Evolutionary conservation across 2,888 invertebrate species (phyloP).

Genomic region (Cheilosia soror): DNA sequence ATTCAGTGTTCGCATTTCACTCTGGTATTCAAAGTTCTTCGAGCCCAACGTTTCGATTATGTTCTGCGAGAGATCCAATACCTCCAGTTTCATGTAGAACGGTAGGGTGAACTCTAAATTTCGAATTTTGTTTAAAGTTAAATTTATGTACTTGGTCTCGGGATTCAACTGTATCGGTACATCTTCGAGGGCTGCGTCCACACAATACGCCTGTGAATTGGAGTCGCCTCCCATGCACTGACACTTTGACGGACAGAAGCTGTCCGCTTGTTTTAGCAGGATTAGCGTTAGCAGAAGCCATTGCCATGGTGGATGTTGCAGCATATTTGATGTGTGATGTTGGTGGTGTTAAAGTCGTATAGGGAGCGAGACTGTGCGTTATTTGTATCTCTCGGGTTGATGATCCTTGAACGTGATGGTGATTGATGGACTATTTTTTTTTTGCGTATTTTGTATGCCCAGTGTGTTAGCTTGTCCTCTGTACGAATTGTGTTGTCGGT

Average conservation of each 20-base stretch:
- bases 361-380: conserved; percentile 20
- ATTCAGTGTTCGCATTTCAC: conserved; percentile 89
- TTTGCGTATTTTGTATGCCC: conserved; percentile 1
- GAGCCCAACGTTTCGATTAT: conserved; percentile 91
- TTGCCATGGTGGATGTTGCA: conserved; percentile 71
- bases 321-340: conserved; percentile 62
- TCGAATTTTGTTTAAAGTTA: conserved; percentile 92
- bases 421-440: conserved; percentile 36
- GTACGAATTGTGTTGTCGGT: conserved; percentile 19
- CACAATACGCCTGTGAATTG: conserved; percentile 89
- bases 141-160: conserved; percentile 91
- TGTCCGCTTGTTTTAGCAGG: conserved; percentile 83
- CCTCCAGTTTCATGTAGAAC: conserved; percentile 91
- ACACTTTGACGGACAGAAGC: conserved; percentile 92
- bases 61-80: conserved; percentile 93
- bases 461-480: conserved; percentile 1
- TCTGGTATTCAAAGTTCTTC: conserved; percentile 92
- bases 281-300: conserved; percentile 79
- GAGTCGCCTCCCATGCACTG: conserved; percentile 89
- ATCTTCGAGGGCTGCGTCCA: conserved; percentile 91
- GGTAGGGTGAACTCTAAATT: conserved; percentile 91
- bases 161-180: conserved; percentile 96
- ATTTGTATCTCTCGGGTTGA: conserved; percentile 57
- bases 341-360: background rate
- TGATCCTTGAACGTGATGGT: conserved; percentile 68